phyloP scores from a whole-genome alignment of 1,140 invertebrate species.

The Hycleus phaleratus region DNA sequence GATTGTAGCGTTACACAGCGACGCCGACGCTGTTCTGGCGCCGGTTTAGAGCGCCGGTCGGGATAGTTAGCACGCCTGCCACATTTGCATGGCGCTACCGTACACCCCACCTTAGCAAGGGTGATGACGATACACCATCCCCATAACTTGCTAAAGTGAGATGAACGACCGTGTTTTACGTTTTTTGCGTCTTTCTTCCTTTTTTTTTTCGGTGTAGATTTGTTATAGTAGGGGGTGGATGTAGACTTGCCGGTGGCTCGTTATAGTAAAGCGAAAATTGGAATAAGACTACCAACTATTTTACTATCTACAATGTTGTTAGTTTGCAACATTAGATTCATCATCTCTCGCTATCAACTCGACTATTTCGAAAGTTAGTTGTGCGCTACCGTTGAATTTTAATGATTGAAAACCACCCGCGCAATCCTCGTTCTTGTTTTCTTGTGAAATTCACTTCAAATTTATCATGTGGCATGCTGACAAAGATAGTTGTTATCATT shows the following conservation, averaged over 20 bases:
- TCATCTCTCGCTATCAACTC: too few species aligned
- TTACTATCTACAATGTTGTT: too few species aligned
- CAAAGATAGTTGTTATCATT: constrained; percentile 24
- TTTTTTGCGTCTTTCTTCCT: constrained; percentile 20
- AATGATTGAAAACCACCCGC: constrained; percentile 12
- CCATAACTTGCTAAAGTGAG: constrained; percentile 17
- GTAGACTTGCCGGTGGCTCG: too few species aligned
- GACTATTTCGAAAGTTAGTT: too few species aligned
- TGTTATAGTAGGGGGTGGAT: too few species aligned
- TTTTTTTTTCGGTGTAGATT: too few species aligned
- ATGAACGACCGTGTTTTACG: constrained; percentile 25
- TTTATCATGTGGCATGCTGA: constrained; percentile 34
- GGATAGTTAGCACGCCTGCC: constrained; percentile 40
- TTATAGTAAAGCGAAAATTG: too few species aligned
- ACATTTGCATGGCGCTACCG: constrained; percentile 39
- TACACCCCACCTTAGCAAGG: constrained; percentile 31
- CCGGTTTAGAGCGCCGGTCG: constrained; percentile 34
- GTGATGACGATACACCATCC: constrained; percentile 16
- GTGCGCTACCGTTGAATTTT: constrained; percentile 14
- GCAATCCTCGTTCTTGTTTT: constrained; percentile 13
- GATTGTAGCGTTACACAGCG: constrained; percentile 36
- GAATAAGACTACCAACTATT: too few species aligned
- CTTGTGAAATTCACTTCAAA: constrained; percentile 27
- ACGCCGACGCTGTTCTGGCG: constrained; percentile 39
- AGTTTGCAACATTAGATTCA: too few species aligned